Evolutionary conservation across 2,113 vertebrate genomes (phyloP).

Genomic region (Leptosomus discolor): DNA sequence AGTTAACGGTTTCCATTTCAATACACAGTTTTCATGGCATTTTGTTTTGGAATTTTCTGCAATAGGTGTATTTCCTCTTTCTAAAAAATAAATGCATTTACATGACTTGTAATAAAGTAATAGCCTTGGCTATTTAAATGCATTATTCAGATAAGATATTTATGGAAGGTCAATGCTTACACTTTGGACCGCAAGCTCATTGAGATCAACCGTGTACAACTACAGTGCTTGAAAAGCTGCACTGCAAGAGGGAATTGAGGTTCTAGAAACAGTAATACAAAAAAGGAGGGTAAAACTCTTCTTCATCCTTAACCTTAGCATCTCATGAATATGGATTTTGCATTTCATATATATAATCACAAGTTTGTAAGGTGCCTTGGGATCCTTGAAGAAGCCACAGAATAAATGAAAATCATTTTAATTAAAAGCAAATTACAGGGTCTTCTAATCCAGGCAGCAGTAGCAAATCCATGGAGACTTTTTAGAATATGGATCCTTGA

Average conservation of each 20-base stretch:
- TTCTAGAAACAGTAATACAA: background rate
- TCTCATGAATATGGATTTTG: background rate
- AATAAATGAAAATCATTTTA: slow-evolving; percentile 54
- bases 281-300: background rate
- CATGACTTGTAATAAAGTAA: no score
- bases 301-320: background rate
- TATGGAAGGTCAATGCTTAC: background rate
- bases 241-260: background rate
- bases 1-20: background rate
- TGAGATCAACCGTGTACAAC: background rate
- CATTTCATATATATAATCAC: background rate
- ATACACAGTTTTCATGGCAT: background rate
- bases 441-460: slow-evolving; percentile 34
- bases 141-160: background rate
- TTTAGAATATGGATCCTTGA: slow-evolving; percentile 7
- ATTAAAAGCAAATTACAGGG: slow-evolving; percentile 59
- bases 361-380: background rate
- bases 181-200: background rate
- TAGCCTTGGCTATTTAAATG: background rate
- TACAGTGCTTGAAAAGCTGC: background rate
- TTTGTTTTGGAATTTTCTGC: background rate
- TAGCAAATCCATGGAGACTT: background rate
- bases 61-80: background rate
- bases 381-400: background rate
- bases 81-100: background rate